Conservation (phyloP, 2,113 vertebrate species). For the Chionis minor region DNA sequence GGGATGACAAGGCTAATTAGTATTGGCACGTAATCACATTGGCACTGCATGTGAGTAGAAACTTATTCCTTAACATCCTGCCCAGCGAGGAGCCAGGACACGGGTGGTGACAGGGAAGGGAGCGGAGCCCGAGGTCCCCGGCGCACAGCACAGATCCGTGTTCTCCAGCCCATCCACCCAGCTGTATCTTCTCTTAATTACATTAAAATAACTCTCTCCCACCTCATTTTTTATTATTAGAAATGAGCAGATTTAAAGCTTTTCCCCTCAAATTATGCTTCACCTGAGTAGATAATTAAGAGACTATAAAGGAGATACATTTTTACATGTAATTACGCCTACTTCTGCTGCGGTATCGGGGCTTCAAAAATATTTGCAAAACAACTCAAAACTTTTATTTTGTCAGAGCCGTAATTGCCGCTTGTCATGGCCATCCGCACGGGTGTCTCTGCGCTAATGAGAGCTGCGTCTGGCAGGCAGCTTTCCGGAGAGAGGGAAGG, state of each 20-base stretch:
- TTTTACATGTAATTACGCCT: constrained; percentile 64
- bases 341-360: constrained; percentile 15
- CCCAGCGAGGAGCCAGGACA: not conserved
- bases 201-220: constrained; percentile 41
- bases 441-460: not conserved
- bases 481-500: not conserved
- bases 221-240: constrained; percentile 60
- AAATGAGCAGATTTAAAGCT: constrained; percentile 63
- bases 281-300: constrained; percentile 74
- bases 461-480: not conserved
- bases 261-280: constrained; percentile 68
- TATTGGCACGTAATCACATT: fast-evolving
- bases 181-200: constrained; percentile 19
- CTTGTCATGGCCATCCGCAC: constrained; percentile 20
- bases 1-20: not conserved
- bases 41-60: not conserved
- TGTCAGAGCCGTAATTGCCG: constrained; percentile 58
- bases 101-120: fast-evolving
- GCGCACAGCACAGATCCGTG: not conserved
- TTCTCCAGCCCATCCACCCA: not conserved
- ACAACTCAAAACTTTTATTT: constrained; percentile 66
- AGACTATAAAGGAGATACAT: constrained; percentile 60
- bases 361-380: constrained; percentile 73
- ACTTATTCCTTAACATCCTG: fast-evolving
- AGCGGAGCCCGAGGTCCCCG: not conserved